Conservation (phyloP, 2,888 invertebrate genomes). For the Sphaerophoria rueppellii region DNA sequence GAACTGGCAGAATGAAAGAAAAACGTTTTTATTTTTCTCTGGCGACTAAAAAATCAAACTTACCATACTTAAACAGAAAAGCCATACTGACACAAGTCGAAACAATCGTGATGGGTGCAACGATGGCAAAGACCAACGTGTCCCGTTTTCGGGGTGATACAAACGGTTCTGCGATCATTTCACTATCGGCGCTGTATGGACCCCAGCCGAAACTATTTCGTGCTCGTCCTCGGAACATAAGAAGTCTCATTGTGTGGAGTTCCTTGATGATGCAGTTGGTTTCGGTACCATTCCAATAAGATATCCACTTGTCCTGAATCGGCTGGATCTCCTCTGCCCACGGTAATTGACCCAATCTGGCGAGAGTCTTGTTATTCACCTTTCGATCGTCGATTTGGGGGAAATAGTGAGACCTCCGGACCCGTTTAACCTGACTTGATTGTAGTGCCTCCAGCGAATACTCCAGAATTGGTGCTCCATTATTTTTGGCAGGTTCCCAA, state of each 20-base stretch:
- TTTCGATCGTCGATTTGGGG: conserved; percentile 25
- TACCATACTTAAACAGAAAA: conserved; percentile 78
- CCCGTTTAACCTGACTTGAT: conserved; percentile 74
- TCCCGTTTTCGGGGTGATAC: conserved; percentile 80
- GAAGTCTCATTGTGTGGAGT: conserved; percentile 84
- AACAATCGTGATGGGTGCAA: conserved; percentile 84
- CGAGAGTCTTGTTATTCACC: conserved; percentile 67
- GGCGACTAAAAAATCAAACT: conserved; percentile 48
- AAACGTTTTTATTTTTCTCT: not conserved
- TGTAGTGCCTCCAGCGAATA: conserved; percentile 90
- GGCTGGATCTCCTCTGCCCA: conserved; percentile 84
- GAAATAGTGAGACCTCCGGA: conserved; percentile 73
- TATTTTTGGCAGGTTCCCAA: conserved; percentile 90
- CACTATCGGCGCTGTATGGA: conserved; percentile 87
- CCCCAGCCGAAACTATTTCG: conserved; percentile 93
- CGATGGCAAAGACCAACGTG: conserved; percentile 85
- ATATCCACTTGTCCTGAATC: conserved; percentile 84
- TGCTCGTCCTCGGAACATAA: conserved; percentile 90
- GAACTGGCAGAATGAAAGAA: conserved; percentile 82
- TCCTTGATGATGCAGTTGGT: conserved; percentile 91
- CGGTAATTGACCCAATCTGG: conserved; percentile 79
- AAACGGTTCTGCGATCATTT: conserved; percentile 82
- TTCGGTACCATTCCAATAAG: conserved; percentile 90
- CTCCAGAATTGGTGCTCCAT: conserved; percentile 88
- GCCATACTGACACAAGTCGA: conserved; percentile 79